These are phyloP conservation scores for Nerophis ophidion DNA, from an alignment of 2,113 vertebrate species.

Conservation along the genomic window DNA sequence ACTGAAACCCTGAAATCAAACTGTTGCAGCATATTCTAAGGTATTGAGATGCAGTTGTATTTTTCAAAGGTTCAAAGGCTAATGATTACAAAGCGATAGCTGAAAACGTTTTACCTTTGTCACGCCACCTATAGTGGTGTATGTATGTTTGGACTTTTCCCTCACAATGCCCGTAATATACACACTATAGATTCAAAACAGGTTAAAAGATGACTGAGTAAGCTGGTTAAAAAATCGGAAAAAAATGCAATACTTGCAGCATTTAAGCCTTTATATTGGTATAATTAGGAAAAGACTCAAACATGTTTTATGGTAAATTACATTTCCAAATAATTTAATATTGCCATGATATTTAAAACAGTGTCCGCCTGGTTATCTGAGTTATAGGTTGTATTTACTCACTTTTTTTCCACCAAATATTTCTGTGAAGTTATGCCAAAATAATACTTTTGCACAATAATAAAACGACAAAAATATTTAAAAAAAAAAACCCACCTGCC, in stretches of 20 bases:
- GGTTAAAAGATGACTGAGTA: not conserved
- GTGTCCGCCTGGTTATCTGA: too few relatives aligned
- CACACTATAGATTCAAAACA: constrained; percentile 4
- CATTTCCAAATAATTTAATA: too few relatives aligned
- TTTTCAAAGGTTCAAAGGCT: not conserved
- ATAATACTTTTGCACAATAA: not conserved
- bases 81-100: not conserved
- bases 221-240: not conserved
- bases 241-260: not conserved
- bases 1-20: too few relatives aligned
- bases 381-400: too few relatives aligned
- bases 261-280: too few relatives aligned
- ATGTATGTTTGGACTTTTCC: constrained; percentile 13
- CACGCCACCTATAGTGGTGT: constrained; percentile 9
- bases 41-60: too few relatives aligned
- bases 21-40: too few relatives aligned
- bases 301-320: too few relatives aligned
- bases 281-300: too few relatives aligned
- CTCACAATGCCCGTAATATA: constrained; percentile 13
- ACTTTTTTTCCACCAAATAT: not conserved
- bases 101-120: constrained; percentile 16
- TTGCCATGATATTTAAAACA: too few relatives aligned
- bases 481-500: constrained; percentile 49
- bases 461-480: not conserved
- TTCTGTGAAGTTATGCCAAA: not conserved